Percentiles rank a stretch among this genome's conserved stretches.
phyloP scores from a whole-genome alignment of 2,888 invertebrate species.

The Leuctra nigra region DNA sequence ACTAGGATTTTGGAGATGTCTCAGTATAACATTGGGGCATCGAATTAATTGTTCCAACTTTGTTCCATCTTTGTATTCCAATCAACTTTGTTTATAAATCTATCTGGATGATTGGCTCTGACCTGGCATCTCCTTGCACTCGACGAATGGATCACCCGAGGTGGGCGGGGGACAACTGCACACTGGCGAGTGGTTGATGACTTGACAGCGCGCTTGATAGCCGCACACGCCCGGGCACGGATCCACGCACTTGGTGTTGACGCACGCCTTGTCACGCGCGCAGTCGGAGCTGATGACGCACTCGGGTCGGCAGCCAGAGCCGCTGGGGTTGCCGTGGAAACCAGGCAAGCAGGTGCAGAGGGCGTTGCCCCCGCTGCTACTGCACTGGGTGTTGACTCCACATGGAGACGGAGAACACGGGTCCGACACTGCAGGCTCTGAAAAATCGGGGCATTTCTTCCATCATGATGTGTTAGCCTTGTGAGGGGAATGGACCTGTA shows the following conservation, averaged over 20 bases:
- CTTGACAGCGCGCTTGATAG: conserved; percentile 65
- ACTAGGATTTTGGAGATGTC: too few species aligned
- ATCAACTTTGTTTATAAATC: background rate
- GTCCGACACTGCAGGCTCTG: conserved; percentile 36
- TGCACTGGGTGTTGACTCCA: conserved; percentile 69
- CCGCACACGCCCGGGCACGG: conserved; percentile 79
- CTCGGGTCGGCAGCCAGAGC: conserved; percentile 70
- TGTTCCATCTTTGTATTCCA: too few species aligned
- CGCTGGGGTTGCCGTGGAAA: conserved; percentile 62
- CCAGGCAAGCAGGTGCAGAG: conserved; percentile 71
- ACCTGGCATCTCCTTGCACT: conserved; percentile 49
- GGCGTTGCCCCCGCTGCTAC: conserved; percentile 48
- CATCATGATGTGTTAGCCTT: too few species aligned
- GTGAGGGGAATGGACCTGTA: too few species aligned
- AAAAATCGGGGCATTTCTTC: too few species aligned
- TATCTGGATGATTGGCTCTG: conserved; percentile 31
- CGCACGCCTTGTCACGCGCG: conserved; percentile 64
- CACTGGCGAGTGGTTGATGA: conserved; percentile 78
- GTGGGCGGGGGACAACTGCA: conserved; percentile 67
- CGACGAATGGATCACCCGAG: conserved; percentile 75
- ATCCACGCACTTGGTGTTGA: conserved; percentile 70
- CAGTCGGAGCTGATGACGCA: conserved; percentile 75
- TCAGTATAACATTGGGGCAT: too few species aligned
- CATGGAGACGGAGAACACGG: conserved; percentile 59
- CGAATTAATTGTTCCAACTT: too few species aligned